Evolutionary conservation across 2,888 invertebrate genomes (phyloP).

Genomic region (Drymonia ruficornis): DNA sequence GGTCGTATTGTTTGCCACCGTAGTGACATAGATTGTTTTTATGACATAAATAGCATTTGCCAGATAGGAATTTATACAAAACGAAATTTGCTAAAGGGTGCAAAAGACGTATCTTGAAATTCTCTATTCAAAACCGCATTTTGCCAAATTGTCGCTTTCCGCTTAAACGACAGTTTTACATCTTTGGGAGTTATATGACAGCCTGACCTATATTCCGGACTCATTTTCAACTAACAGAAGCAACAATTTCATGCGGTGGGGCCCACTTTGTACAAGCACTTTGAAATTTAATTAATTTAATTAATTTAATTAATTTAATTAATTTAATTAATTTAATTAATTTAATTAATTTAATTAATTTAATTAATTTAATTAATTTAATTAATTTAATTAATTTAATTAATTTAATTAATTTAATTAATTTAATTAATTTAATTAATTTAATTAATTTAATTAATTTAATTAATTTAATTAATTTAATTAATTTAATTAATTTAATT

Average conservation of each 20-base stretch:
- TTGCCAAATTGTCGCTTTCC: slow-evolving; percentile 18
- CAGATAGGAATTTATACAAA: too few relatives aligned
- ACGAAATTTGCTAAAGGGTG: too few relatives aligned
- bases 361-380: slow-evolving; percentile 63
- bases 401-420: slow-evolving; percentile 65
- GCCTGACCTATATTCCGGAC: slow-evolving; percentile 69
- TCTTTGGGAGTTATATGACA: slow-evolving; percentile 67
- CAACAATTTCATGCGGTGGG: slow-evolving; percentile 68
- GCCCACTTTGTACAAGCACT: slow-evolving; percentile 63
- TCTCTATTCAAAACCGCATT: background rate
- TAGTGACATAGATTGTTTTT: too few relatives aligned
- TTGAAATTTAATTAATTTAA: slow-evolving; percentile 66
- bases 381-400: slow-evolving; percentile 56
- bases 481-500: slow-evolving; percentile 56
- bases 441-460: slow-evolving; percentile 54
- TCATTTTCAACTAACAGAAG: slow-evolving; percentile 61
- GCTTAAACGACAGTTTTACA: slow-evolving; percentile 49
- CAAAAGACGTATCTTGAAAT: background rate
- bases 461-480: slow-evolving; percentile 64
- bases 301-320: slow-evolving; percentile 56
- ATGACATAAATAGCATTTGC: too few relatives aligned
- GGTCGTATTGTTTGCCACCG: too few relatives aligned
- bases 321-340: slow-evolving; percentile 58
- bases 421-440: slow-evolving; percentile 61
- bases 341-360: slow-evolving; percentile 62